phyloP scores from a whole-genome alignment of 2,888 invertebrate genomes.

The Platerodrilus igneus region DNA sequence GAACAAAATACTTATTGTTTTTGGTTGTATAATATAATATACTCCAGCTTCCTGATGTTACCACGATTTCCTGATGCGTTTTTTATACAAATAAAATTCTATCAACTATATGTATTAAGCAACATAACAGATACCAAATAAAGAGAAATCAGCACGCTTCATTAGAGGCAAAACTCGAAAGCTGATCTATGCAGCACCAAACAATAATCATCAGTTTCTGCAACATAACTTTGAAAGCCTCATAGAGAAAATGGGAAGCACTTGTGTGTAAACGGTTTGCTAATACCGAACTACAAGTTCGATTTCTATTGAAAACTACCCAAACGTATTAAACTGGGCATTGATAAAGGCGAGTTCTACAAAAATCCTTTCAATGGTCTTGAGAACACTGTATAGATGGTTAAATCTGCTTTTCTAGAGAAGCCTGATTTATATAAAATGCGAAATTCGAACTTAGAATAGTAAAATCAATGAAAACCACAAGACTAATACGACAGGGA shows the following conservation, averaged over 20 bases:
- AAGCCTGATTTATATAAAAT: slow-evolving; percentile 17
- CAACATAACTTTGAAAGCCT: slow-evolving; percentile 19
- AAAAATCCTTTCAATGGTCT: slow-evolving; percentile 18
- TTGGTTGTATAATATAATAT: too few species aligned
- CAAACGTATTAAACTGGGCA: slow-evolving; percentile 17
- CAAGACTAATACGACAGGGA: slow-evolving; percentile 30
- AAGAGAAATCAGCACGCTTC: too few species aligned
- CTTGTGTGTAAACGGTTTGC: slow-evolving; percentile 18
- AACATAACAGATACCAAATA: too few species aligned
- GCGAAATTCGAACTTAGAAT: slow-evolving; percentile 22
- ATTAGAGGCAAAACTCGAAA: too few species aligned
- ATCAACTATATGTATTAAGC: too few species aligned
- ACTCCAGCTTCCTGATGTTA: too few species aligned
- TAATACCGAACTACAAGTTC: slow-evolving; percentile 13
- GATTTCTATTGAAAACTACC: slow-evolving; percentile 13
- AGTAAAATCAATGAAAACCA: slow-evolving; percentile 29
- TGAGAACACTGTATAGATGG: slow-evolving; percentile 23
- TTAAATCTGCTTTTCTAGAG: slow-evolving; percentile 21
- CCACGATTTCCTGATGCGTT: too few species aligned
- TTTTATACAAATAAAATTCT: too few species aligned
- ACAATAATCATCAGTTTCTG: slow-evolving; percentile 23
- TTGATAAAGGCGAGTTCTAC: slow-evolving; percentile 20
- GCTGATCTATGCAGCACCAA: slow-evolving; percentile 19
- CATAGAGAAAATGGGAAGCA: slow-evolving; percentile 18
- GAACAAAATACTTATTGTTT: too few species aligned